Conservation (phyloP, 2,797 vertebrate genomes). For the Ciconia nigra region DNA sequence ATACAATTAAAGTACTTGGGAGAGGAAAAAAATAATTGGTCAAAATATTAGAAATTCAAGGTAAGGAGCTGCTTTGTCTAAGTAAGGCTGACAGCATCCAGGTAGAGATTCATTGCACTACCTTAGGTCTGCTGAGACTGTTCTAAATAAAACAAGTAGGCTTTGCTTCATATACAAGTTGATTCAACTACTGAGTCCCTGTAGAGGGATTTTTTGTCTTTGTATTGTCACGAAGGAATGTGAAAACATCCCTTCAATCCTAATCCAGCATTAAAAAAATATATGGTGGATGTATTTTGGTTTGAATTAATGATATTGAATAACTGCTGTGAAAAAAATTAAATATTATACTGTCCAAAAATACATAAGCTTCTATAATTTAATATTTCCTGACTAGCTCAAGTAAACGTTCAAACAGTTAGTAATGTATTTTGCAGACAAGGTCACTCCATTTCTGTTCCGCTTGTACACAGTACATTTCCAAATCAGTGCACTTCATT, state of each 20-base stretch:
- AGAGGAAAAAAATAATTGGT: background rate
- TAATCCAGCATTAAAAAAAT: constrained; percentile 52
- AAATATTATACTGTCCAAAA: background rate
- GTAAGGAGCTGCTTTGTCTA: background rate
- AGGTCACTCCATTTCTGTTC: background rate
- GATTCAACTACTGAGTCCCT: constrained; percentile 36
- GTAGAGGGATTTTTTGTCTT: constrained; percentile 8
- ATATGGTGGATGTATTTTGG: background rate
- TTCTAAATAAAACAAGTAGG: constrained; percentile 56
- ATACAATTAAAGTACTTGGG: background rate
- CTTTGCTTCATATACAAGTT: constrained; percentile 65
- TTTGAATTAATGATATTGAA: background rate
- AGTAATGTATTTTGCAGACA: background rate
- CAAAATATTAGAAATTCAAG: background rate
- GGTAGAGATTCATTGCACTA: constrained; percentile 15
- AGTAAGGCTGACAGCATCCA: constrained; percentile 20
- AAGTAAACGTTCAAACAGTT: background rate
- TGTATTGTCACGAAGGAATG: background rate
- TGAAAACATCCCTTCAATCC: constrained; percentile 27
- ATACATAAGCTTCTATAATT: background rate
- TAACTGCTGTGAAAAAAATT: background rate
- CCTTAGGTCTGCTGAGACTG: constrained; percentile 46
- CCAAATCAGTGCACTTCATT: background rate
- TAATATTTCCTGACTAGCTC: background rate
- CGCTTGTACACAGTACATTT: background rate